Conservation (phyloP, 2,113 vertebrate genomes). For the Eretmochelys imbricata region DNA sequence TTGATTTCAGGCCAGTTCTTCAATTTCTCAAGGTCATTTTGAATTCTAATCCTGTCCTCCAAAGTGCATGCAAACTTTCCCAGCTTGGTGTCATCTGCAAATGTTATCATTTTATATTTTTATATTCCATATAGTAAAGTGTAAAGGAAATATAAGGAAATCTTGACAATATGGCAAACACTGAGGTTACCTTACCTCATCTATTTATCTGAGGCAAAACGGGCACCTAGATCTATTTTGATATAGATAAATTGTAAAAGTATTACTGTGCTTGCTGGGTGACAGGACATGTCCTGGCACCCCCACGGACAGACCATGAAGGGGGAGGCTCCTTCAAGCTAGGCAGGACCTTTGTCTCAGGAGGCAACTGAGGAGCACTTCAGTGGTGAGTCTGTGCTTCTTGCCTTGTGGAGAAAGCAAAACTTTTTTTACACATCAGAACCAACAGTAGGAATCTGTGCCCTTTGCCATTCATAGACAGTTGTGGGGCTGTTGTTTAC, state of each 20-base stretch:
- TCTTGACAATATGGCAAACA: neutral
- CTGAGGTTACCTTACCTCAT: neutral
- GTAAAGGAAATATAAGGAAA: neutral
- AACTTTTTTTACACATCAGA: neutral
- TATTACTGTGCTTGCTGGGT: neutral
- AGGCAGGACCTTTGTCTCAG: neutral
- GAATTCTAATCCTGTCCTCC: neutral
- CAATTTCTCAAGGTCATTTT: too few relatives aligned
- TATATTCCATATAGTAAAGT: neutral
- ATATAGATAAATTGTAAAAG: neutral
- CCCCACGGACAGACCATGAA: neutral
- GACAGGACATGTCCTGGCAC: neutral
- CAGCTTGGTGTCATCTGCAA: too few relatives aligned
- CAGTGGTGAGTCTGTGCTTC: neutral
- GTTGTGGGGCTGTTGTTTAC: neutral
- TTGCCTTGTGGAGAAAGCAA: neutral
- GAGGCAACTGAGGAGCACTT: neutral
- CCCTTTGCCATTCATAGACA: neutral
- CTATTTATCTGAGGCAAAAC: too few relatives aligned
- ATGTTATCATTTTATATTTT: too few relatives aligned
- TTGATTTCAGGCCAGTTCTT: neutral
- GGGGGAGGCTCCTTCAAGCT: neutral
- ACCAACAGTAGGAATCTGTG: neutral
- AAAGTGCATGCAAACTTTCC: neutral
- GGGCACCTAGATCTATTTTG: too few relatives aligned